Percentiles rank a stretch among this genome's conserved stretches.
These are phyloP conservation scores for Sterna hirundo DNA, from an alignment of 2,113 vertebrate species.

Conservation along the genomic window DNA sequence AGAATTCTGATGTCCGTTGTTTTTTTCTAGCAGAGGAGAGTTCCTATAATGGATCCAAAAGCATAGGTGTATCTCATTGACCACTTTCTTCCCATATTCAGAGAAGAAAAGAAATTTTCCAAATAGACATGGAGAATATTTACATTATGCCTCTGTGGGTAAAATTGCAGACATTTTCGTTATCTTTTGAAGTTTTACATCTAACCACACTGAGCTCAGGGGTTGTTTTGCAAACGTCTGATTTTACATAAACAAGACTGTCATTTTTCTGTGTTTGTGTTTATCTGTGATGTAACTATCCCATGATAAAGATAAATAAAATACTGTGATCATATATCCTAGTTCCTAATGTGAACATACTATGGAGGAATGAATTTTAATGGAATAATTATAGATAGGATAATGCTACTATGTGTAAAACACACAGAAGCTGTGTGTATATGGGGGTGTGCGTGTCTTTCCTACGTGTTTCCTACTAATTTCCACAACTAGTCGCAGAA, in stretches of 20 bases:
- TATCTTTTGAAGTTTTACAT: not conserved
- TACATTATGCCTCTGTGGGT: not conserved
- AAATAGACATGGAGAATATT: not conserved
- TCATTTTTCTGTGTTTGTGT: not conserved
- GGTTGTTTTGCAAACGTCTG: not conserved
- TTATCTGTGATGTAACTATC: not conserved
- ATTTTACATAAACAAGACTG: not conserved
- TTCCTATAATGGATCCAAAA: not conserved
- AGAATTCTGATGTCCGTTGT: not conserved
- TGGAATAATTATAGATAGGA: not conserved
- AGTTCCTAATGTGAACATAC: not conserved
- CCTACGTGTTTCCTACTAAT: not conserved
- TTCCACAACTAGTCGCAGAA: not conserved
- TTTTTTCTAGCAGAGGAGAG: not conserved
- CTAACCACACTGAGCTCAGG: not conserved
- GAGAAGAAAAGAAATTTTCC: not conserved
- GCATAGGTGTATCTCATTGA: not conserved
- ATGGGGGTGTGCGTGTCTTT: not conserved
- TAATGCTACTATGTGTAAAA: not conserved
- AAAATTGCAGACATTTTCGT: not conserved
- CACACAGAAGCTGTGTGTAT: not conserved
- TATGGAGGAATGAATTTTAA: not conserved
- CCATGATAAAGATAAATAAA: not conserved
- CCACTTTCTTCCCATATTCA: not conserved
- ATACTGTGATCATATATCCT: not conserved